Evolutionary conservation across 2,888 invertebrate genomes (phyloP).

Genomic region (Acrocyrtus sp.): DNA sequence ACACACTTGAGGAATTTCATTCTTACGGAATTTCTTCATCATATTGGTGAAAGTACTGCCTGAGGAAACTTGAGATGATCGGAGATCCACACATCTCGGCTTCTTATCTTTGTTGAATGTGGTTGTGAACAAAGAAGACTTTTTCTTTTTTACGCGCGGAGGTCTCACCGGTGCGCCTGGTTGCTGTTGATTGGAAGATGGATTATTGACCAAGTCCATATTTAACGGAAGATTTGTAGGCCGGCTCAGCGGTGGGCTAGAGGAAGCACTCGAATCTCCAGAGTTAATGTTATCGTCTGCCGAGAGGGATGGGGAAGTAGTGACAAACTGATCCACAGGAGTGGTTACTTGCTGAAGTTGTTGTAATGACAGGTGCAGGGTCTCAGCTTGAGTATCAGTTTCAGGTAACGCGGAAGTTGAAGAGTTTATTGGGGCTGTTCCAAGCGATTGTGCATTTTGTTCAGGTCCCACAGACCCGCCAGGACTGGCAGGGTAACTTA

Average conservation of each 20-base stretch:
- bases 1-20: neutral
- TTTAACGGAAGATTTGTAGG: conserved; percentile 49
- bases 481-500: conserved; percentile 51
- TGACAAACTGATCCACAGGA: conserved; percentile 8
- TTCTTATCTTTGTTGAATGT: conserved; percentile 34
- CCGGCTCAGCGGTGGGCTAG: conserved; percentile 43
- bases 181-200: conserved; percentile 1
- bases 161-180: conserved; percentile 39
- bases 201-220: conserved; percentile 17
- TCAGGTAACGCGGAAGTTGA: conserved; percentile 4
- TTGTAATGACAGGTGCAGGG: neutral
- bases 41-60: conserved; percentile 53
- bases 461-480: conserved; percentile 33
- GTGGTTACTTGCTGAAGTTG: conserved; percentile 9
- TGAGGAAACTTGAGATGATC: conserved; percentile 64
- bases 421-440: too few species aligned
- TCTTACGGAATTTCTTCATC: conserved; percentile 63
- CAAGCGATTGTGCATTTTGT: neutral
- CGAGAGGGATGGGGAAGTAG: conserved; percentile 26
- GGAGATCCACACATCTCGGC: conserved; percentile 67
- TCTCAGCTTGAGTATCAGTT: conserved; percentile 14
- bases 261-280: conserved; percentile 32
- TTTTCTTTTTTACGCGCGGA: conserved; percentile 50
- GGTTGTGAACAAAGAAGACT: conserved; percentile 25
- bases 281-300: conserved; percentile 21